Conservation (phyloP, 2,797 vertebrate species). For the Liparis tanakae region DNA sequence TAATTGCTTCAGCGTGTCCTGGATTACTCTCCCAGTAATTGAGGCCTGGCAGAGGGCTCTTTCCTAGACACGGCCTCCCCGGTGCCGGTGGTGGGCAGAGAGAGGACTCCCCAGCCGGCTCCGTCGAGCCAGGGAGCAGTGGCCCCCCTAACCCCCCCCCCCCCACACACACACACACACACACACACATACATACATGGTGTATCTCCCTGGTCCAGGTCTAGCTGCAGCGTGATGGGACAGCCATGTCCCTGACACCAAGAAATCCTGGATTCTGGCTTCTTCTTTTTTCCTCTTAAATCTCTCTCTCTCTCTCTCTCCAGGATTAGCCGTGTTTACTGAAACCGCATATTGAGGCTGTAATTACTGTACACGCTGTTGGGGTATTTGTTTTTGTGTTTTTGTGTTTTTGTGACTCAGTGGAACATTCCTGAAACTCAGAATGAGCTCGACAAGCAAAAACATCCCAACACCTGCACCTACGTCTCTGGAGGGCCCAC, state of each 20-base stretch:
- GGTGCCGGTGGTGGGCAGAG: slow-evolving; percentile 76
- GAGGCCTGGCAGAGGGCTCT: slow-evolving; percentile 79
- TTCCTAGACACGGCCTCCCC: slow-evolving; percentile 75
- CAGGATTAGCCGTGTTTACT: slow-evolving; percentile 44
- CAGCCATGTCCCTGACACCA: slow-evolving; percentile 17
- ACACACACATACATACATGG: slow-evolving; percentile 18
- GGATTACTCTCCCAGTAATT: slow-evolving; percentile 82
- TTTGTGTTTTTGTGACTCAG: slow-evolving; percentile 52
- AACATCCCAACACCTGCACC: no score
- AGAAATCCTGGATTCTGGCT: slow-evolving; percentile 15
- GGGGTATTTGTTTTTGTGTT: slow-evolving; percentile 62
- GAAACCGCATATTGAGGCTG: slow-evolving; percentile 44
- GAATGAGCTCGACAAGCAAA: no score
- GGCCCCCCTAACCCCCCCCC: slow-evolving; percentile 10
- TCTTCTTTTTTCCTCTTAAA: slow-evolving; percentile 19
- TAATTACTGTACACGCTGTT: slow-evolving; percentile 57
- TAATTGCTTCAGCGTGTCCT: slow-evolving; percentile 87
- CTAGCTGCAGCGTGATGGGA: slow-evolving; percentile 16
- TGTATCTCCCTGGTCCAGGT: slow-evolving; percentile 33
- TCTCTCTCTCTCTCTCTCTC: slow-evolving; percentile 8
- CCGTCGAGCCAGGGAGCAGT: slow-evolving; percentile 37
- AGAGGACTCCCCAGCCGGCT: slow-evolving; percentile 57
- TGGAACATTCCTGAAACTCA: slow-evolving; percentile 54
- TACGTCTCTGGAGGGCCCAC: no score
- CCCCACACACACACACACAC: no score